These are phyloP conservation scores for Hyles lineata DNA, from an alignment of 2,888 invertebrate species.

Conservation along the genomic window DNA sequence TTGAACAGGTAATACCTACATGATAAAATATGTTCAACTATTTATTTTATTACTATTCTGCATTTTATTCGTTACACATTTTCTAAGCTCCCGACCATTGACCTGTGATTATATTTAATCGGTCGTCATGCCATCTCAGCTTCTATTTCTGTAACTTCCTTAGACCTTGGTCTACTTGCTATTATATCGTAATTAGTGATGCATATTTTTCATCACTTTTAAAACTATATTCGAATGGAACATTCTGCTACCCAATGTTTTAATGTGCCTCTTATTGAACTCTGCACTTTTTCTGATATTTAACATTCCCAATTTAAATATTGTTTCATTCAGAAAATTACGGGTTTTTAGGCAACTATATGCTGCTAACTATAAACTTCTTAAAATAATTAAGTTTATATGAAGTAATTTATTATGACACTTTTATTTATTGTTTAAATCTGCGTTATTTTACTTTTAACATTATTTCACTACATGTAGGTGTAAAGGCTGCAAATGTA, in stretches of 20 bases:
- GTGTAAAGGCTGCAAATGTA: no score
- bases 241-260: neutral
- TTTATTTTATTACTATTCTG: neutral
- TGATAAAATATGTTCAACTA: neutral
- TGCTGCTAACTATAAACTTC: no score
- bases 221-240: neutral
- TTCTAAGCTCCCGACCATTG: neutral
- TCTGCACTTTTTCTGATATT: neutral
- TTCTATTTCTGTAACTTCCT: constrained; percentile 13
- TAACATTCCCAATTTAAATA: neutral
- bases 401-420: no score
- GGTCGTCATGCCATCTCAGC: neutral
- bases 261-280: neutral
- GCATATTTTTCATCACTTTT: neutral
- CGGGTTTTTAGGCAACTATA: no score
- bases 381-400: no score
- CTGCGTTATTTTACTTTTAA: no score
- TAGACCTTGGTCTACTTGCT: constrained; percentile 2
- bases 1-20: neutral
- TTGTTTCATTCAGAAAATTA: no score
- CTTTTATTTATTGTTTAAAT: no score
- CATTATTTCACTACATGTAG: no score
- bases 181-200: neutral
- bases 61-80: neutral
- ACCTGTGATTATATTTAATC: constrained; percentile 13